Percentiles rank a stretch among this genome's conserved stretches.
These are phyloP conservation scores for Rhinichthys osculus DNA, from an alignment of 2,797 vertebrate species.

Conservation along the genomic window DNA sequence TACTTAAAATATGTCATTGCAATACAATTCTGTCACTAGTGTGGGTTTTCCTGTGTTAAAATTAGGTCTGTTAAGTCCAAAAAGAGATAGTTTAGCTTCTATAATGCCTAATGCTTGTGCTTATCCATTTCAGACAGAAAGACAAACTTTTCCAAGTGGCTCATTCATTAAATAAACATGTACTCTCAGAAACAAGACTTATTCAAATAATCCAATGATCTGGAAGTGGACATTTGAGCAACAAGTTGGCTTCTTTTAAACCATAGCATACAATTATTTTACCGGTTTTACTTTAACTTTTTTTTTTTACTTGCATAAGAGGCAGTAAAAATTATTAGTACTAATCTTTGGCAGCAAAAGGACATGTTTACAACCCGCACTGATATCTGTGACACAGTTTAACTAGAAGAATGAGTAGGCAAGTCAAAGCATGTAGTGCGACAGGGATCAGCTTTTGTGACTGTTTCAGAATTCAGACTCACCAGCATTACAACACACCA, in stretches of 20 bases:
- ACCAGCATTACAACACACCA: slow-evolving; percentile 97
- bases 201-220: not conserved
- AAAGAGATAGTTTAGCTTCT: not conserved
- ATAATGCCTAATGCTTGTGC: not conserved
- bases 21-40: slow-evolving; percentile 16
- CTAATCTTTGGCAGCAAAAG: not conserved
- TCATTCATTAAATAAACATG: not conserved
- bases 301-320: not conserved
- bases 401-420: slow-evolving; percentile 8
- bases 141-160: not conserved
- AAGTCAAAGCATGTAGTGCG: slow-evolving; percentile 6
- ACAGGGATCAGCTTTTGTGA: not conserved
- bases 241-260: slow-evolving; percentile 13
- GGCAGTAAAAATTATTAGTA: not conserved
- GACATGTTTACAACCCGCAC: not conserved
- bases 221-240: not conserved
- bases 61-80: not conserved
- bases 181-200: not conserved
- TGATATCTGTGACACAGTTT: slow-evolving; percentile 4
- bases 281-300: not conserved
- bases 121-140: not conserved
- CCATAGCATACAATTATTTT: not conserved
- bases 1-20: slow-evolving; percentile 45
- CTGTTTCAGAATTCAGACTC: slow-evolving; percentile 73
- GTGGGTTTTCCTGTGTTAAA: slow-evolving; percentile 1